Evolutionary conservation across 1,140 invertebrate genomes (phyloP), one percentile per base, ranked within the genome.

Genomic region (Aphis craccivora): DNA sequence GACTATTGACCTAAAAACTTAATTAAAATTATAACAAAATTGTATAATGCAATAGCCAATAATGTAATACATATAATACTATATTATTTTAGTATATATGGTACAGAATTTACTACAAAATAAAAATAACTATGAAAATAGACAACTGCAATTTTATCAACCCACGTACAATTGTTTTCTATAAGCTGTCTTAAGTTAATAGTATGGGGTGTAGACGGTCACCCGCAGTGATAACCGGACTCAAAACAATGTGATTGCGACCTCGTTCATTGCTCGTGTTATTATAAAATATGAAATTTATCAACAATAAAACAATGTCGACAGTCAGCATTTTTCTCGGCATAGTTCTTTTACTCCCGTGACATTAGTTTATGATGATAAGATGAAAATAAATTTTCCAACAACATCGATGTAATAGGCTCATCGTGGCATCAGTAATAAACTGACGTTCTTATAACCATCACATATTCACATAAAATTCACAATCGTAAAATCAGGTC

Each of bases 201-300:
- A 20, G n/a, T 83, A 37, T 14, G 43, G 43, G 43, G n/a, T 91
- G 90, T 40, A 91, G 90, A 91, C 90, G 67, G 90, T 91, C 90
- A 91, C 90, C 90, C 76, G 90, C 76, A 30, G 90, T 91, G 90
- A 91, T 91, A 81, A 48, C 67, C 90, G 43, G 90, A 83, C 67
- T 81, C 90, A 30, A 83, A 91, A 91, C 90, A 91, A 91, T 91
- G 45, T 83, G 90, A 81, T 91, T 83, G 43, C 67, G 60, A 53
- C 87, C n/a, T 53, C 87, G 35, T 89, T 18, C 37, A 43, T 91
- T 25, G 22, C 45, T 25, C 20, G 67, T 18, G 43, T 83, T 91
- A 91, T 91, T 91, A 45, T 40, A 91, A 91, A 91, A 91, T 83
- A 83, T 48, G 67, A 23, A 91, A 83, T 91, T 91, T 91, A 91